Base-by-base conservation (phyloP, 1,140 invertebrate species). In the Bombus waltoni region DNA sequence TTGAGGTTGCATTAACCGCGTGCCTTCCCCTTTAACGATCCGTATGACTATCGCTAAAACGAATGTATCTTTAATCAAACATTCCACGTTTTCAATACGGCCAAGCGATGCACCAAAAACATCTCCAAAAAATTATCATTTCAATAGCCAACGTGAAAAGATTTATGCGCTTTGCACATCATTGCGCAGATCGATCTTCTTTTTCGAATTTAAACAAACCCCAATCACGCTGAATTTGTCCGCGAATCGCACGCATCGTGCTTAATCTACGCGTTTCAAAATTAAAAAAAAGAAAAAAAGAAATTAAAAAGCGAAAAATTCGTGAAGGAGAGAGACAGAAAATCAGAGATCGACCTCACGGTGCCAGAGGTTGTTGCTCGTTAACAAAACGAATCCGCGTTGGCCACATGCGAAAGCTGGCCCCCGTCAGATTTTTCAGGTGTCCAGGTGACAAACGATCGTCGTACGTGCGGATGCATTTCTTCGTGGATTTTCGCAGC, bases 371-470 rank as follows among this genome's bases (percentile, higher is more conserved):
- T 65, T 89, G 88, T 89, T 77, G 71, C 85, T 89, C 88, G 88
- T 89, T 89, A 89, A 89, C 71, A 72, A 87, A 89, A 87, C 85
- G 74, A 59, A 66, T 68, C 85, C 66, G 78, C 53, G 28, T 71
- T 42, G 77, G 81, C 83, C 87, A 77, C 83, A 80, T 87, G 83
- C 68, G 68, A 87, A 73, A 71, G 70, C 84, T 66, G 83, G 78
- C 81, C 86, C 87, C 89, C 86, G 86, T 78, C 82, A 84, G 74
- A 92, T 91, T 92, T 92, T 91, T 92, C 91, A 92, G 89, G 87
- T 91, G 92, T 94, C 90, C 83, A 57, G 40, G 42, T 93, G 93
- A 94, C 85, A 93, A 93, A 94, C 92, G 88, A 77, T 66, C 87
- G 80, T 83, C 72, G 81, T 88, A 86, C 84, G 80, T 83, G 88